These are phyloP conservation scores for Megamerina dolium DNA, from an alignment of 2,888 invertebrate genomes.

Conservation along the genomic window DNA sequence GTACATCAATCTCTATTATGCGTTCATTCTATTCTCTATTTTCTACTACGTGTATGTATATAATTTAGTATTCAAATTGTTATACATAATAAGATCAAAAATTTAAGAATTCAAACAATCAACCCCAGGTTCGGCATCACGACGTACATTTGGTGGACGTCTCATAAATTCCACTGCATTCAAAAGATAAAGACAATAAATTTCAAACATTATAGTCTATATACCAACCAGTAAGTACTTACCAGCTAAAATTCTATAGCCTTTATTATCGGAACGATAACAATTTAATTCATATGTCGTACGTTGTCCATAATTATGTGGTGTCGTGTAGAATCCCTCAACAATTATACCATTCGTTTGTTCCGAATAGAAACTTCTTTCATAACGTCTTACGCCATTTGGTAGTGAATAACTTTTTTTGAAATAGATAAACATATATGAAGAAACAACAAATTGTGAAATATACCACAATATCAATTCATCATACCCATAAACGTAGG, in stretches of 20 bases:
- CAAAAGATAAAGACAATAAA: background rate
- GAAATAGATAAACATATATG: background rate
- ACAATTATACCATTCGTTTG: conserved; percentile 23
- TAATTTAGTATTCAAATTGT: too few species aligned
- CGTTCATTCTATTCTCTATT: too few species aligned
- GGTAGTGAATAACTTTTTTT: conserved; percentile 25
- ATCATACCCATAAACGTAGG: conserved; percentile 31
- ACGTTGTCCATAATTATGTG: conserved; percentile 20
- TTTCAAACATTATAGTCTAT: too few species aligned
- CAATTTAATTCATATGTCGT: conserved; percentile 29
- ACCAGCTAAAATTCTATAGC: conserved; percentile 29
- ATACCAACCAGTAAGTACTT: too few species aligned
- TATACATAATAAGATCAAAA: too few species aligned
- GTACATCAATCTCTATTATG: too few species aligned
- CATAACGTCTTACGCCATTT: conserved; percentile 34
- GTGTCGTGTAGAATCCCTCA: conserved; percentile 32
- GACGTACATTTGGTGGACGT: conserved; percentile 27
- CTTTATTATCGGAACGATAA: conserved; percentile 29
- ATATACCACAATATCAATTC: background rate
- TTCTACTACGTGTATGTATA: too few species aligned
- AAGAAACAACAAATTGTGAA: background rate
- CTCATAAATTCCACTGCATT: conserved; percentile 27
- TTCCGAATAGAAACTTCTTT: conserved; percentile 23
- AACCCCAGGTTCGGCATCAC: conserved; percentile 26
- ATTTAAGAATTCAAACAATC: too few species aligned